A percentile compares a stretch with the other conserved stretches of the same genome.
Evolutionary conservation across 2,113 vertebrate genomes (phyloP).

Genomic region (Gopherus evgoodei): DNA sequence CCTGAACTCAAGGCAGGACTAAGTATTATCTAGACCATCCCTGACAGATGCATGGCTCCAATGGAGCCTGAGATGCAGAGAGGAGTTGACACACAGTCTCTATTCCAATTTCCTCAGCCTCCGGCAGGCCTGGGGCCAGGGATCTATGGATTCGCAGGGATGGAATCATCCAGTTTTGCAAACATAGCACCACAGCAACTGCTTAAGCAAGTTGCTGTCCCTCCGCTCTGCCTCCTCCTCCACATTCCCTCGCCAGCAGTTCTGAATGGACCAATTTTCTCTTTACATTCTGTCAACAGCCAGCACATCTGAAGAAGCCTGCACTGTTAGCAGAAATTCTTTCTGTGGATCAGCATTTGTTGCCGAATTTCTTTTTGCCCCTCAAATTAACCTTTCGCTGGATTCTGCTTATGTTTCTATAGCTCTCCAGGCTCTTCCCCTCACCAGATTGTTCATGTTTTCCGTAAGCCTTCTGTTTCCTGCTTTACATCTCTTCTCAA

Average conservation of each 20-base stretch:
- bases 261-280: too few species aligned
- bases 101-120: not conserved
- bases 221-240: too few species aligned
- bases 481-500: not conserved
- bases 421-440: not conserved
- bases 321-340: not conserved
- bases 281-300: too few species aligned
- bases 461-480: not conserved
- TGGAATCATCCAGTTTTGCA: too few species aligned
- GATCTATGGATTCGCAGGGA: not conserved
- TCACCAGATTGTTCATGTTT: not conserved
- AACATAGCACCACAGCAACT: too few species aligned
- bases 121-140: not conserved
- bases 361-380: not conserved
- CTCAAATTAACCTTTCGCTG: not conserved
- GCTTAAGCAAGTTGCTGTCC: too few species aligned
- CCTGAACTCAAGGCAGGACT: too few species aligned
- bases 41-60: not conserved
- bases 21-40: not conserved
- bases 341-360: not conserved
- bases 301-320: not conserved
- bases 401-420: not conserved
- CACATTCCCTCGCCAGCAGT: too few species aligned
- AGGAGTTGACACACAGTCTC: not conserved
- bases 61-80: too few species aligned